Evolutionary conservation across 2,888 invertebrate species (phyloP), one percentile per base, ranked within the genome.

Genomic region (Crematogaster levior): DNA sequence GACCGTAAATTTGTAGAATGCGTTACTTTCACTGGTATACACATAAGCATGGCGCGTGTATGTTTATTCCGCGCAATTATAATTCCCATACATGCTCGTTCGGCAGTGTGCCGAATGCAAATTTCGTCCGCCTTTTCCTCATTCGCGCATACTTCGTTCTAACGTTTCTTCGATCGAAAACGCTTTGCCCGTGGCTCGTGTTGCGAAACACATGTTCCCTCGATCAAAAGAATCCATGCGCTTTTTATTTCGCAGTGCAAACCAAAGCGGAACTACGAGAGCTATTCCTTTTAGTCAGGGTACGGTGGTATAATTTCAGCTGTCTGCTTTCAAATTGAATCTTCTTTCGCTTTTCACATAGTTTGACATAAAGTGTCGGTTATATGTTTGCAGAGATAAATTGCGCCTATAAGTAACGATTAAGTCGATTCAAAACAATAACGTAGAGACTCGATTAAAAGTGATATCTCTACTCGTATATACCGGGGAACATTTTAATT

Each of bases 141-240:
- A 46, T 65, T 63, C 43, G n/a, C n/a, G 73, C 68, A 43, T 72
- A 70, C 81, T 53, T 84, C 75, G 37, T 56, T 86, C 81, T 75
- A 83, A 82, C 81, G 80, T 82, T 85, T 79, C 81, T 66, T 73
- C 82, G 56, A 77, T 85, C 68, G 88, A 68, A 81, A 89, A 84
- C 83, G 75, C 85, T 75, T 89, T 77, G 66, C n/a, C 40, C 60
- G 48, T 43, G 63, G 58, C 81, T 75, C 79, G 72, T 56, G 68
- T 86, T 83, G 79, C 60, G 81, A 89, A 81, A 63, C 75, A 84
- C 66, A 83, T 81, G 40, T 85, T 60, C 58, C 43, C n/a, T 24
- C 24, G 83, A 85, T 82, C 81, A 81, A 84, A 80, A 80, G 80
- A 75, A 86, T 85, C 60, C 73, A 40, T 43, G 40, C 48, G 60